Evolutionary conservation across 2,888 invertebrate species (phyloP).

Genomic region (Ectobius pallidus): DNA sequence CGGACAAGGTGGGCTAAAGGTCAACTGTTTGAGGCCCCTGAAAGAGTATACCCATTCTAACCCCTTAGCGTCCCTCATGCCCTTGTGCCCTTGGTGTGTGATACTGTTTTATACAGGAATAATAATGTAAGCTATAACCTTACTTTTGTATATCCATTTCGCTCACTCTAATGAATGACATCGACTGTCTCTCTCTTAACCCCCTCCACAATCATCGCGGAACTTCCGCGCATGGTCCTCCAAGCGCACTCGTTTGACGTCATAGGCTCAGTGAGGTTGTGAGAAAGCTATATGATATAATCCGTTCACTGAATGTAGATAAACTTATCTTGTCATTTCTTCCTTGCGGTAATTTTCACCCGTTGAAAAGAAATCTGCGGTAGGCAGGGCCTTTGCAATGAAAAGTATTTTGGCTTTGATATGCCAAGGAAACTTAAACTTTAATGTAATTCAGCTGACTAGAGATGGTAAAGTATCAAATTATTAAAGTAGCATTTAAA

Average conservation of each 20-base stretch:
- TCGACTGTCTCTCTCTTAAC: not conserved
- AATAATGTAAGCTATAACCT: not conserved
- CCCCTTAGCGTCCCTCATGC: not conserved
- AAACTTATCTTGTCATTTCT: no score
- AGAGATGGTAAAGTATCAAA: no score
- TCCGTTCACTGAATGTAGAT: no score
- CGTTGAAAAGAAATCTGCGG: no score
- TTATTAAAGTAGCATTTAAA: no score
- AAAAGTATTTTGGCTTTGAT: no score
- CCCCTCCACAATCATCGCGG: not conserved
- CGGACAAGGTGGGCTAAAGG: slow-evolving; percentile 1
- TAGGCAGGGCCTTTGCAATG: no score
- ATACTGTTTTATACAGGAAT: not conserved
- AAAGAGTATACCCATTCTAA: not conserved
- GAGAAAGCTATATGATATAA: not conserved
- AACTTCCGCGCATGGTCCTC: not conserved
- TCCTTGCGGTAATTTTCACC: no score
- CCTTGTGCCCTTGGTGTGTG: not conserved
- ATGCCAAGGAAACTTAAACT: no score
- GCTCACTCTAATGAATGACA: not conserved
- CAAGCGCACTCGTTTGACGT: not conserved
- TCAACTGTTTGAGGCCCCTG: not conserved
- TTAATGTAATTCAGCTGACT: no score
- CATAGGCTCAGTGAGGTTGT: not conserved
- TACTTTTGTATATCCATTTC: not conserved